Evolutionary conservation across 1,140 invertebrate species (phyloP), one percentile per base, ranked within the genome.

Genomic region (Chelonus insularis): DNA sequence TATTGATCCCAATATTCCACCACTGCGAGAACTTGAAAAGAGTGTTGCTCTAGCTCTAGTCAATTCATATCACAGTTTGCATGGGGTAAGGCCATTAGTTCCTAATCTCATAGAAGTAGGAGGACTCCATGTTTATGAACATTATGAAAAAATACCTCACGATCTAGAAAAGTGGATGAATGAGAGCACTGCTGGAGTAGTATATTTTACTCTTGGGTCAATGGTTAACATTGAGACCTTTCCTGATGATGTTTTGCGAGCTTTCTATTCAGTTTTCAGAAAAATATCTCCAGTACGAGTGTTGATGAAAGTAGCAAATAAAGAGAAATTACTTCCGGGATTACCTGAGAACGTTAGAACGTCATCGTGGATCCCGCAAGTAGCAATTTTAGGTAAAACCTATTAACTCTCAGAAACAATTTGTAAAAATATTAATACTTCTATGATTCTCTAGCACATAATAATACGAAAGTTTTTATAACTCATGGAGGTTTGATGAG

Each of bases 151-250:
- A 73, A 6, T 34, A 70, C 4, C 6, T 64, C 52, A 89, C 86
- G 85, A 88, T 48, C 68, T 91, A 3, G 79, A 87, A 69, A 84
- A 86, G 57, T 87, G 87, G 72, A 73, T 90, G 12, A 86, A 90
- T 63, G 85, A 84, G 62, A 86, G 88, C 23, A 77, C 84, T 58
- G 72, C 89, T 62, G 89, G 90, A 1, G 86, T 89, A 4, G 83
- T 92, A 48, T 88, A 88, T 60, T 87, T 92, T 60, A 88, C 86
- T 64, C 85, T 91, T 71, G 91, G 91, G 14, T 88, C 89, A 4
- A 84, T 87, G 74, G 76, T 87, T 77, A 85, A 87, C 84, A 81
- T 88, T 76, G 84, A 87, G 85, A 73, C 83, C 71, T 57, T 80
- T 68, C 64, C 72, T 50, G 69, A 73, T 34, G n/a, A 62, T 52